Percentiles rank a stretch among this genome's conserved stretches.
Conservation (phyloP, 1,140 invertebrate genomes). For the Camponotus vicinus region DNA sequence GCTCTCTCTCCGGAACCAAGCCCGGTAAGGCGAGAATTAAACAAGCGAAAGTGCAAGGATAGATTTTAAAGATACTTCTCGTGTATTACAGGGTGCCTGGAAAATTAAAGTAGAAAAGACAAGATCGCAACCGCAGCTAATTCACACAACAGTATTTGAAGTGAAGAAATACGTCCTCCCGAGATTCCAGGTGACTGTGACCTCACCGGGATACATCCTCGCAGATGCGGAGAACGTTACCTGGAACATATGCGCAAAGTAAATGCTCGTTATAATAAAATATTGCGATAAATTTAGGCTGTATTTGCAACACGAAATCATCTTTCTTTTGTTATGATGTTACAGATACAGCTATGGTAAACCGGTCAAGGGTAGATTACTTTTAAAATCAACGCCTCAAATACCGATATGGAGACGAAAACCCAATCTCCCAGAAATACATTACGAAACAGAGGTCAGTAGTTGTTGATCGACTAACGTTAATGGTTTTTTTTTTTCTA, state of each 20-base stretch:
- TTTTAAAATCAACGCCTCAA: constrained; percentile 83
- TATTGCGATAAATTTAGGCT: not conserved
- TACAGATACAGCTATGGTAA: constrained; percentile 91
- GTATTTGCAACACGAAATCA: no score
- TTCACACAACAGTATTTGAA: constrained; percentile 86
- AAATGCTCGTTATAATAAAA: constrained; percentile 66
- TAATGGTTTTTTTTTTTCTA: not conserved
- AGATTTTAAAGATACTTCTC: constrained; percentile 30
- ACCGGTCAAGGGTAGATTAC: constrained; percentile 88
- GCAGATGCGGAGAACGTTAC: constrained; percentile 85
- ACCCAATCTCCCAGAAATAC: constrained; percentile 81
- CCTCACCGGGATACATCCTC: constrained; percentile 88
- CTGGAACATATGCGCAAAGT: constrained; percentile 89
- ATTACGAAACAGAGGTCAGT: constrained; percentile 81
- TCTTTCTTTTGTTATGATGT: not conserved
- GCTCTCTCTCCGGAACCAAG: constrained; percentile 87
- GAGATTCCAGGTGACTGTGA: constrained; percentile 89
- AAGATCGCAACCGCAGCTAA: constrained; percentile 77
- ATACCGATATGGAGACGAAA: constrained; percentile 83
- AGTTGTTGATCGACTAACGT: not conserved
- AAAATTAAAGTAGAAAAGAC: constrained; percentile 86
- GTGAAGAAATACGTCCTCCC: constrained; percentile 89
- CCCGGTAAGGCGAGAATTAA: constrained; percentile 78
- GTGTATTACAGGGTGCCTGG: constrained; percentile 86
- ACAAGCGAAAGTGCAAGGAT: not conserved